Conservation (phyloP, 2,888 invertebrate species). For the Drosophila suboccidentalis region DNA sequence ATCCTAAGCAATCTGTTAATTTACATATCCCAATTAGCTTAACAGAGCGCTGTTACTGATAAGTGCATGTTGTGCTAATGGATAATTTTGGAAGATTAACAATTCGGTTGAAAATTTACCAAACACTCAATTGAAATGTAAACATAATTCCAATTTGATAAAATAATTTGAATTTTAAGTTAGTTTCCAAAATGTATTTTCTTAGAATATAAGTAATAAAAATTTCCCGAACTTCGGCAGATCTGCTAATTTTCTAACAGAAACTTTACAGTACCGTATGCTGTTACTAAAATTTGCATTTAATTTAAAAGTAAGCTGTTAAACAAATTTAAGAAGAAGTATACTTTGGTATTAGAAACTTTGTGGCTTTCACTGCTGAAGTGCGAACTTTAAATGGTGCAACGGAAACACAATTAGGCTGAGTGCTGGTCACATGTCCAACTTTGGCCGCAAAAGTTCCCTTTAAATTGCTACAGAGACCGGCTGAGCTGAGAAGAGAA, state of each 20-base stretch:
- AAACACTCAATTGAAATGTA: too few relatives aligned
- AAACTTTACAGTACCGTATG: background rate
- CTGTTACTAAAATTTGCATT: background rate
- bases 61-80: background rate
- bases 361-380: slow-evolving; percentile 8
- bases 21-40: background rate
- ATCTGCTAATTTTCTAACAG: background rate
- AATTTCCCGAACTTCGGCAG: background rate
- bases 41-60: background rate
- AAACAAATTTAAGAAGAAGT: slow-evolving; percentile 3
- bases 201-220: background rate
- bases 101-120: background rate
- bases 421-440: slow-evolving; percentile 59
- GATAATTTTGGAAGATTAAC: background rate
- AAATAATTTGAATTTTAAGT: too few relatives aligned
- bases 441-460: slow-evolving; percentile 45
- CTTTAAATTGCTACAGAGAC: slow-evolving; percentile 49
- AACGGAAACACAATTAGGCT: slow-evolving; percentile 67
- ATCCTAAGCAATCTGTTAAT: background rate
- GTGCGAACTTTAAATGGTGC: slow-evolving; percentile 33
- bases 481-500: background rate
- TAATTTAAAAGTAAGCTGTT: background rate
- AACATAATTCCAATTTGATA: too few relatives aligned
- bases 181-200: too few relatives aligned
- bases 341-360: slow-evolving; percentile 11